phyloP scores from a whole-genome alignment of 2,797 vertebrate genomes.

The Sphenopsis melanotis region DNA sequence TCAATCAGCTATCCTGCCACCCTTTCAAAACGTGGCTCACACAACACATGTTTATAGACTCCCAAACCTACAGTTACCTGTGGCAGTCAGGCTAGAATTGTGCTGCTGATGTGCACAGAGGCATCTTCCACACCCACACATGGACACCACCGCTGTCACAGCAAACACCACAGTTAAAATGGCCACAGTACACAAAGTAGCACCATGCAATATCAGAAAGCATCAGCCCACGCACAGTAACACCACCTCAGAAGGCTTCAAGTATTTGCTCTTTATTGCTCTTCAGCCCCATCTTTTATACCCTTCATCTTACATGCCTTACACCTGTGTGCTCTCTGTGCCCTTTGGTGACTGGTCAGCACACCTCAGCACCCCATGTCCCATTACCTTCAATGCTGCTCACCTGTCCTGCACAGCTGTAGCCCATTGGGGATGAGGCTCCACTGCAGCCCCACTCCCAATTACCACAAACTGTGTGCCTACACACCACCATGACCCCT shows the following conservation, averaged over 20 bases:
- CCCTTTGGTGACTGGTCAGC: neutral
- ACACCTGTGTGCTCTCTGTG: neutral
- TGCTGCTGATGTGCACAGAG: neutral
- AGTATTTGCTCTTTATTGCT: neutral
- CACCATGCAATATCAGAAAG: neutral
- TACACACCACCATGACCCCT: fast-evolving
- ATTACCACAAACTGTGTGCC: neutral
- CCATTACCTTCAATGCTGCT: neutral
- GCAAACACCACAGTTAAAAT: fast-evolving
- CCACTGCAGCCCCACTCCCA: neutral
- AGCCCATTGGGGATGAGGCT: neutral
- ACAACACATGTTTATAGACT: fast-evolving
- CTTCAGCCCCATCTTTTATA: neutral
- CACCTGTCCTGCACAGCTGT: neutral
- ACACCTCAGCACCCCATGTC: neutral
- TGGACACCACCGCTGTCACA: fast-evolving
- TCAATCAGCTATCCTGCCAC: fast-evolving
- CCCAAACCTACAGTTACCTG: neutral
- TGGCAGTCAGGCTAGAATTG: neutral
- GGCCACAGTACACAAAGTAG: fast-evolving
- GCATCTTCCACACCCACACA: neutral
- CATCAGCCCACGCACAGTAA: neutral
- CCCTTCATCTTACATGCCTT: no score
- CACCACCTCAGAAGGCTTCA: no score
- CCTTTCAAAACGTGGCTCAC: fast-evolving